Percentiles rank a stretch among this genome's conserved stretches.
These are phyloP conservation scores for Oreochromis niloticus DNA, from an alignment of 2,113 vertebrate species.

Conservation along the genomic window DNA sequence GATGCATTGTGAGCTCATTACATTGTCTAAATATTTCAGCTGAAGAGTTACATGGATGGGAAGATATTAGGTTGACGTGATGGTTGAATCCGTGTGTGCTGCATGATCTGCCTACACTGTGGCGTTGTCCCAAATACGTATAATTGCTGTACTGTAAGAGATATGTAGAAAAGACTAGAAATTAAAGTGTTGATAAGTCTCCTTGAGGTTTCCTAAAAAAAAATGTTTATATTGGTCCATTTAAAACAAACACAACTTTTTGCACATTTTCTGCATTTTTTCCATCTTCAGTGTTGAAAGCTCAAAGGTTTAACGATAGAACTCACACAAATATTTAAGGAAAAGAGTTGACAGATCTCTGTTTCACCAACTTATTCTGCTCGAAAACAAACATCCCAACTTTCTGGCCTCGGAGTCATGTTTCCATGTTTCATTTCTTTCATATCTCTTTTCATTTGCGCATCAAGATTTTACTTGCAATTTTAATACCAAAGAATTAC, in stretches of 20 bases:
- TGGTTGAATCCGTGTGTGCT: background rate
- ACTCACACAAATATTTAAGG: background rate
- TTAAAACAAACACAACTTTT: too few relatives aligned
- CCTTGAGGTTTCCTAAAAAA: background rate
- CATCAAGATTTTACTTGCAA: background rate
- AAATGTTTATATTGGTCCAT: too few relatives aligned
- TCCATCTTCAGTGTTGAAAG: background rate
- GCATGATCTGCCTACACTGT: background rate
- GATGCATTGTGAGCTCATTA: background rate
- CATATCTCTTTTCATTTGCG: background rate
- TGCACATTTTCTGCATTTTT: background rate
- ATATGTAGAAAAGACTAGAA: background rate
- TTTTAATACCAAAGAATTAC: background rate
- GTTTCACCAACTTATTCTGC: background rate
- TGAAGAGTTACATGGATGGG: background rate
- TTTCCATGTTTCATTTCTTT: background rate
- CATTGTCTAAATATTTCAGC: background rate
- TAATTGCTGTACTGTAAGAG: background rate
- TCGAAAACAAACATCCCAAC: background rate
- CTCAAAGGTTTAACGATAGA: background rate
- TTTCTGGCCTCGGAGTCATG: background rate
- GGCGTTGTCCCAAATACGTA: background rate
- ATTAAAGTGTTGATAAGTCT: background rate
- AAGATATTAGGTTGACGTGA: background rate
- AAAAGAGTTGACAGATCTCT: background rate